Percentiles rank a stretch among this genome's conserved stretches.
These are phyloP conservation scores for Aporophyla nigra DNA, from an alignment of 2,888 invertebrate species.

Conservation along the genomic window DNA sequence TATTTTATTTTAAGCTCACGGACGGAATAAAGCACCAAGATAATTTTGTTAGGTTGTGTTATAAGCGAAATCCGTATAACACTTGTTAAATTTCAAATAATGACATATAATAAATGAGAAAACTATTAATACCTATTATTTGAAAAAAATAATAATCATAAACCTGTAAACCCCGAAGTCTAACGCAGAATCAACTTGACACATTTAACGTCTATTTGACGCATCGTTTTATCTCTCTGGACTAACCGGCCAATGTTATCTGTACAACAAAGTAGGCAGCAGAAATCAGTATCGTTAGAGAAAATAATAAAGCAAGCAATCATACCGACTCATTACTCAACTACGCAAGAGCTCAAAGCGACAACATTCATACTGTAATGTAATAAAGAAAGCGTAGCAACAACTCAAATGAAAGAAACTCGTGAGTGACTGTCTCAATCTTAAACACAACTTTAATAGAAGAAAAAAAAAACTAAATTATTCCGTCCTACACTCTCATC, in stretches of 20 bases:
- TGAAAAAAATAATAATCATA: neutral
- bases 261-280: neutral
- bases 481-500: constrained; percentile 53
- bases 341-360: neutral
- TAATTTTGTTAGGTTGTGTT: neutral
- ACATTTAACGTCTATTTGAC: neutral
- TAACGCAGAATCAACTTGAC: neutral
- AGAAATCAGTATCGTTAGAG: neutral
- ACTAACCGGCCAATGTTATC: neutral
- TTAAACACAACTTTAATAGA: constrained; percentile 46
- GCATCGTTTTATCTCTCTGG: neutral
- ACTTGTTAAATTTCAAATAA: neutral
- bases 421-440: constrained; percentile 20
- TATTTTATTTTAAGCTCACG: constrained; percentile 30
- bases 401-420: constrained; percentile 41
- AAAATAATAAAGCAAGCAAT: neutral
- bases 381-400: constrained; percentile 12
- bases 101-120: neutral
- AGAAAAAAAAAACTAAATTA: constrained; percentile 39
- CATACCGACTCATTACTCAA: constrained; percentile 1
- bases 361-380: constrained; percentile 15
- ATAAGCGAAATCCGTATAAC: neutral
- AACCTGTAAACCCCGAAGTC: neutral
- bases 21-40: neutral
- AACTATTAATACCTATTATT: neutral